Conservation (phyloP, 2,113 vertebrate genomes). For the Ictalurus punctatus region DNA sequence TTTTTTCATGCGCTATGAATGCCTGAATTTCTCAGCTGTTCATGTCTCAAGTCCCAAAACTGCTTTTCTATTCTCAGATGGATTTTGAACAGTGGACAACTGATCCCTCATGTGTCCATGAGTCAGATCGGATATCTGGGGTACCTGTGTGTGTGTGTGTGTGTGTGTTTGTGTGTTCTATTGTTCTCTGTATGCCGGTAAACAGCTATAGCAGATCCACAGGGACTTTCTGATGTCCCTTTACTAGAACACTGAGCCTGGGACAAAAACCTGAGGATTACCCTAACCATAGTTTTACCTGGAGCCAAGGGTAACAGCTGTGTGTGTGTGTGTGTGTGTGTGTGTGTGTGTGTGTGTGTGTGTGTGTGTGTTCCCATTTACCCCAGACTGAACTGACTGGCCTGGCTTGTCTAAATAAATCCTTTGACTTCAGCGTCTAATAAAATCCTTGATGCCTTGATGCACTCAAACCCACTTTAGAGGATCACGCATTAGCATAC, state of each 20-base stretch:
- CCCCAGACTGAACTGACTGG: constrained; percentile 28
- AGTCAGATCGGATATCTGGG: constrained; percentile 35
- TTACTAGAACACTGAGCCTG: constrained; percentile 44
- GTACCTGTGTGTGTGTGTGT: constrained; percentile 37
- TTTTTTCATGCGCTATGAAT: no score
- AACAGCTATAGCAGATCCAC: constrained; percentile 63
- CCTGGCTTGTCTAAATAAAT: constrained; percentile 38
- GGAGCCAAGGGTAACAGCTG: constrained; percentile 71
- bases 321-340: constrained; percentile 38
- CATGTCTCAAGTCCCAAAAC: not conserved
- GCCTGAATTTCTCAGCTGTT: not conserved
- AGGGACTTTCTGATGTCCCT: constrained; percentile 25
- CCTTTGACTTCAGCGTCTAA: constrained; percentile 32
- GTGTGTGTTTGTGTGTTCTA: constrained; percentile 53
- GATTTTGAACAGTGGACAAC: not conserved
- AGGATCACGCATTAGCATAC: not conserved
- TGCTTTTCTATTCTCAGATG: constrained; percentile 24
- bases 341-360: constrained; percentile 37
- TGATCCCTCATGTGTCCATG: constrained; percentile 6
- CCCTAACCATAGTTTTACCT: constrained; percentile 61
- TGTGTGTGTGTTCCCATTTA: constrained; percentile 15
- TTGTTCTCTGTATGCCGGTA: constrained; percentile 40
- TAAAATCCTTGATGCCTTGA: constrained; percentile 13
- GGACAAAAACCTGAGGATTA: constrained; percentile 56
- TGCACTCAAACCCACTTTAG: not conserved